A percentile compares a stretch with the other conserved stretches of the same genome.
phyloP scores from a whole-genome alignment of 2,888 invertebrate genomes.

The Teleogryllus oceanicus region DNA sequence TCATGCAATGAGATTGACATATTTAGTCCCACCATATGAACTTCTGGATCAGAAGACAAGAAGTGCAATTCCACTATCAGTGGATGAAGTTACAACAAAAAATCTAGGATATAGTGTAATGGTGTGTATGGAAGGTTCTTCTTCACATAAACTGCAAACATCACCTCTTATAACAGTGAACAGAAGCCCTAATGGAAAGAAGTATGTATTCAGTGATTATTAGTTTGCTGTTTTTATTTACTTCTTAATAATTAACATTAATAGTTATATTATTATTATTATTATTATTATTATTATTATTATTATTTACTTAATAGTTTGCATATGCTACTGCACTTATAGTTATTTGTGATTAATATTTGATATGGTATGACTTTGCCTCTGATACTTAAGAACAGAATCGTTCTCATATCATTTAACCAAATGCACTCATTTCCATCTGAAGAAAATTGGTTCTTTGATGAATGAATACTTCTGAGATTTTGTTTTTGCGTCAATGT shows the following conservation, averaged over 20 bases:
- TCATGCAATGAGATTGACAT: constrained; percentile 89
- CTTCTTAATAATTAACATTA: too few relatives aligned
- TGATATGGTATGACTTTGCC: background rate
- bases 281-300: too few relatives aligned
- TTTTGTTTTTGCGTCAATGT: too few relatives aligned
- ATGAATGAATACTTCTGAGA: too few relatives aligned
- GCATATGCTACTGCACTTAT: background rate
- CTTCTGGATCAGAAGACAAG: constrained; percentile 73
- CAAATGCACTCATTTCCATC: too few relatives aligned
- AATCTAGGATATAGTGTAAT: constrained; percentile 82
- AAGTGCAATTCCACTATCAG: constrained; percentile 68
- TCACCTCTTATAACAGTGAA: constrained; percentile 66
- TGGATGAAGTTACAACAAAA: constrained; percentile 60
- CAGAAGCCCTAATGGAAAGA: constrained; percentile 69
- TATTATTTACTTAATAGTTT: too few relatives aligned
- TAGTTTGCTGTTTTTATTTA: background rate
- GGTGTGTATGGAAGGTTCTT: constrained; percentile 83
- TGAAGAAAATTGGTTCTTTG: too few relatives aligned
- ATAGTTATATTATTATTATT: too few relatives aligned
- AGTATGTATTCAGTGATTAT: constrained; percentile 51
- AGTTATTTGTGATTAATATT: background rate
- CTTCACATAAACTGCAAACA: constrained; percentile 77
- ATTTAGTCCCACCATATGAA: constrained; percentile 91
- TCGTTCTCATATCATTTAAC: too few relatives aligned
- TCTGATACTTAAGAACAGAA: background rate